These are phyloP conservation scores for Drymodes brunneopygia DNA, from an alignment of 2,113 vertebrate genomes.

Conservation along the genomic window DNA sequence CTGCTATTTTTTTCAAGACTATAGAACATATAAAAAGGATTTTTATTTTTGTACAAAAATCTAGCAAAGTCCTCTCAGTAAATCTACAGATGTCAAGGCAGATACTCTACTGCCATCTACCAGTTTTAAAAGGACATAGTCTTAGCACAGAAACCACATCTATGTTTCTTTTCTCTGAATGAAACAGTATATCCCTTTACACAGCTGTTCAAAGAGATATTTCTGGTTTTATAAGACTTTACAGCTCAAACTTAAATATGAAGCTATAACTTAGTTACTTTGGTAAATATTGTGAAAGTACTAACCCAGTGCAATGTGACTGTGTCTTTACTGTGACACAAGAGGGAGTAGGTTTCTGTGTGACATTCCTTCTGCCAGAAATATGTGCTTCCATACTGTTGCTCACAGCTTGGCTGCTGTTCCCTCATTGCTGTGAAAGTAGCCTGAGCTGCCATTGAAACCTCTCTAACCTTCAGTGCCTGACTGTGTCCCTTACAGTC, in stretches of 20 bases:
- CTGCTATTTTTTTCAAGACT: not conserved
- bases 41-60: not conserved
- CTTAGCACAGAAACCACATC: not conserved
- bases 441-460: not conserved
- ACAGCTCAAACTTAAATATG: not conserved
- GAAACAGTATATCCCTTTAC: not conserved
- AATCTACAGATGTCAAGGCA: not conserved
- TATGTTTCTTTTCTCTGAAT: not conserved
- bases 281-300: not conserved
- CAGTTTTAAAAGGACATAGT: not conserved
- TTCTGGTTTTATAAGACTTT: not conserved
- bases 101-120: conserved; percentile 61
- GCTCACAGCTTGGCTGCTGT: not conserved
- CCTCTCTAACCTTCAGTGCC: not conserved
- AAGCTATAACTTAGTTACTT: not conserved
- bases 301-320: not conserved
- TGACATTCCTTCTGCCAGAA: not conserved
- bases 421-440: not conserved
- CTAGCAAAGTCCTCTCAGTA: not conserved
- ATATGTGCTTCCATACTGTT: not conserved
- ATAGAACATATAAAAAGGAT: not conserved
- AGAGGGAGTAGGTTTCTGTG: not conserved
- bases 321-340: not conserved
- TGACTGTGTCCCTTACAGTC: not conserved
- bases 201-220: not conserved